A percentile compares a stretch with the other conserved stretches of the same genome.
phyloP scores from a whole-genome alignment of 2,797 vertebrate species.

The Emys orbicularis region DNA sequence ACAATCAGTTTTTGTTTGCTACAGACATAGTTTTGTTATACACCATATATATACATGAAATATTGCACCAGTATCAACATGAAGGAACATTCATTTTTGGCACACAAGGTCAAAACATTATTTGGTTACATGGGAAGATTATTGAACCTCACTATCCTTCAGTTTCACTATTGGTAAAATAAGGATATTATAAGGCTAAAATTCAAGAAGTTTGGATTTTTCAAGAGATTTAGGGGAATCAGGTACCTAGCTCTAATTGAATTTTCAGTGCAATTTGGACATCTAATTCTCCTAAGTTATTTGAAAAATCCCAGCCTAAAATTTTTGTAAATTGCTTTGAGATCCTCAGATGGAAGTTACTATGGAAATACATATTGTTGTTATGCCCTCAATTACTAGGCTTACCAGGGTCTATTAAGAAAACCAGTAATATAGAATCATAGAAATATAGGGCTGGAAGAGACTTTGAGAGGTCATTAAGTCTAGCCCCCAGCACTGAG shows the following conservation, averaged over 20 bases:
- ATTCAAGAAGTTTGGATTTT: accelerated
- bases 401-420: background rate
- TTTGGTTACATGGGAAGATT: background rate
- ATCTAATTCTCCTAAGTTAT: background rate
- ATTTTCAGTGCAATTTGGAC: background rate
- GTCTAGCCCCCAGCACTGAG: background rate
- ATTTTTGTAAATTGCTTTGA: accelerated
- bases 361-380: background rate
- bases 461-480: background rate
- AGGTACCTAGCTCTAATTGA: accelerated
- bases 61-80: background rate
- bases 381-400: background rate
- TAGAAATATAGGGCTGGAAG: background rate
- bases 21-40: accelerated
- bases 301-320: background rate
- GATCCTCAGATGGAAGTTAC: background rate
- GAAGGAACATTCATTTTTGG: background rate
- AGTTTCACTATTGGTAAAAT: accelerated
- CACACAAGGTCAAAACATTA: accelerated
- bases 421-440: background rate
- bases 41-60: accelerated
- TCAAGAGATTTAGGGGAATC: background rate
- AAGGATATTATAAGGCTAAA: background rate
- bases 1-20: background rate
- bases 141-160: background rate